These are phyloP conservation scores for Drosophila persimilis DNA, from an alignment of 1,140 invertebrate genomes.

Conservation along the genomic window DNA sequence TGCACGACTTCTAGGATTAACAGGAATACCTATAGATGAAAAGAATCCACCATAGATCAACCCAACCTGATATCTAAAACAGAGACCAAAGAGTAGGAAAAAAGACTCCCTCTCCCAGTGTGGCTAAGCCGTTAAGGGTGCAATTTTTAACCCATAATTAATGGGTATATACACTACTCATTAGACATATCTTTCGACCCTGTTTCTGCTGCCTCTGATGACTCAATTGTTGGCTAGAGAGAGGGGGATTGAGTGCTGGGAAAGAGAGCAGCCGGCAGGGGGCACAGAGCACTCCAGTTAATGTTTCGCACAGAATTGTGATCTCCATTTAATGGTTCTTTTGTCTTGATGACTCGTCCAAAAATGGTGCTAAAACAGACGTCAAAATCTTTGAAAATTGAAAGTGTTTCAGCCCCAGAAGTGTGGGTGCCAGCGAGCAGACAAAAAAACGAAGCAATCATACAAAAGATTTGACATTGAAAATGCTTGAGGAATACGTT, in stretches of 20 bases:
- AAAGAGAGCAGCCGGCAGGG: background rate
- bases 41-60: too few species aligned
- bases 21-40: too few species aligned
- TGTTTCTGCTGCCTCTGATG: slow-evolving; percentile 47
- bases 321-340: slow-evolving; percentile 64
- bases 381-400: slow-evolving; percentile 46
- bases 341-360: slow-evolving; percentile 68
- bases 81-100: too few species aligned
- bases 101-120: too few species aligned
- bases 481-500: slow-evolving; percentile 39
- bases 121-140: too few species aligned
- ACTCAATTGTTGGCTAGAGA: slow-evolving; percentile 48
- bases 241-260: too few species aligned
- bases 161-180: too few species aligned
- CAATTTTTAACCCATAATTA: background rate
- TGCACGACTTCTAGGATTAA: too few species aligned
- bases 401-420: slow-evolving; percentile 39
- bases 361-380: slow-evolving; percentile 68
- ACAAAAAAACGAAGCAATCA: slow-evolving; percentile 52
- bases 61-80: too few species aligned
- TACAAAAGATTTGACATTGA: slow-evolving; percentile 65
- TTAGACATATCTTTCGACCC: too few species aligned
- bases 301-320: slow-evolving; percentile 38
- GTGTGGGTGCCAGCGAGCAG: slow-evolving; percentile 55
- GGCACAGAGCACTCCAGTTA: slow-evolving; percentile 12